phyloP scores from a whole-genome alignment of 2,888 invertebrate species.

The Heliconius ethilla region DNA sequence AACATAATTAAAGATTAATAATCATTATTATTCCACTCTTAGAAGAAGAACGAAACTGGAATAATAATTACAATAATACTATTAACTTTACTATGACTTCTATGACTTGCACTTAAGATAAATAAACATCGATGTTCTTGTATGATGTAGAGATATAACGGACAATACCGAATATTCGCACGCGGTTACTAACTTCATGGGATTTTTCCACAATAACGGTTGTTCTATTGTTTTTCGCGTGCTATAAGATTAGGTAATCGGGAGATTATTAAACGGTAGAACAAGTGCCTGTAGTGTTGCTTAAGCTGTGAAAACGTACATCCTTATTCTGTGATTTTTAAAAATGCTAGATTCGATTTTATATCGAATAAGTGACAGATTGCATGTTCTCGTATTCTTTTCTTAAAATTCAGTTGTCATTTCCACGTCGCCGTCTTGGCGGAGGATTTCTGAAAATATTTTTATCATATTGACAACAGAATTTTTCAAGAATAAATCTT shows the following conservation, averaged over 20 bases:
- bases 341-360: neutral
- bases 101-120: neutral
- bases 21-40: too few relatives aligned
- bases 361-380: neutral
- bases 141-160: neutral
- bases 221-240: conserved; percentile 43
- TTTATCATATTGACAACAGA: neutral
- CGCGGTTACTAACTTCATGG: conserved; percentile 56
- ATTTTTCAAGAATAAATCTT: neutral
- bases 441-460: neutral
- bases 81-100: too few relatives aligned
- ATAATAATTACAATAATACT: too few relatives aligned
- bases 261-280: conserved; percentile 35
- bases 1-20: too few relatives aligned
- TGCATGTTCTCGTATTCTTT: neutral
- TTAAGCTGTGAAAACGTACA: neutral
- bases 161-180: conserved; percentile 54
- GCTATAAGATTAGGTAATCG: conserved; percentile 35
- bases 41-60: too few relatives aligned
- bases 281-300: neutral
- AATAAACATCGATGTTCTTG: conserved; percentile 7
- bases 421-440: neutral
- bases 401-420: neutral
- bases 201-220: conserved; percentile 50
- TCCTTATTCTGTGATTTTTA: neutral